Evolutionary conservation across 2,797 vertebrate genomes (phyloP).

Genomic region (Ceyx erithaca): DNA sequence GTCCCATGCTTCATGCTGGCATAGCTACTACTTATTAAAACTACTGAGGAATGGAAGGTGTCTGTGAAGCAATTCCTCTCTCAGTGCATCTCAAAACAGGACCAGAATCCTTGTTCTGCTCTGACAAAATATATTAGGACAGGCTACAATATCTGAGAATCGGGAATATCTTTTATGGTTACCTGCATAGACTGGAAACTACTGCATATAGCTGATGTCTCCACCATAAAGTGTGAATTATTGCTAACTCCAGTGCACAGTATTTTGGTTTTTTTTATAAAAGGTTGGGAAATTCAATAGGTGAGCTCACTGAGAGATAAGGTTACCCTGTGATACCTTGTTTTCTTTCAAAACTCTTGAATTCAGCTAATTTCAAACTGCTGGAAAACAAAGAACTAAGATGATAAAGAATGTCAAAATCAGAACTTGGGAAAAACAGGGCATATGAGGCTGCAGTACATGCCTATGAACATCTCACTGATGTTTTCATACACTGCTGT

Average conservation of each 20-base stretch:
- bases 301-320: not conserved
- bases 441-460: not conserved
- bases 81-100: not conserved
- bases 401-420: not conserved
- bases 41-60: not conserved
- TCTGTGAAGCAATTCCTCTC: accelerated
- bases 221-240: not conserved
- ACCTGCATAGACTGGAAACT: not conserved
- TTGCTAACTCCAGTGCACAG: not conserved
- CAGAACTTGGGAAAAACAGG: not conserved
- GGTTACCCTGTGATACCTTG: not conserved
- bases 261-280: not conserved
- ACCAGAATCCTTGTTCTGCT: not conserved
- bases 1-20: not conserved
- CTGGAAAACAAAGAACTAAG: not conserved
- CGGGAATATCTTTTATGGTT: not conserved
- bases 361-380: slow-evolving; percentile 27
- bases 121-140: not conserved
- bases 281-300: not conserved
- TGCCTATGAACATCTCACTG: not conserved
- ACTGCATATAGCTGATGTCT: not conserved
- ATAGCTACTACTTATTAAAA: not conserved
- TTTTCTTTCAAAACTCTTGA: not conserved
- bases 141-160: not conserved
- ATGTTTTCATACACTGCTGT: not conserved